Evolutionary conservation across 2,888 invertebrate genomes (phyloP), one percentile per base, ranked within the genome.

Genomic region (Lacanobia oleracea): DNA sequence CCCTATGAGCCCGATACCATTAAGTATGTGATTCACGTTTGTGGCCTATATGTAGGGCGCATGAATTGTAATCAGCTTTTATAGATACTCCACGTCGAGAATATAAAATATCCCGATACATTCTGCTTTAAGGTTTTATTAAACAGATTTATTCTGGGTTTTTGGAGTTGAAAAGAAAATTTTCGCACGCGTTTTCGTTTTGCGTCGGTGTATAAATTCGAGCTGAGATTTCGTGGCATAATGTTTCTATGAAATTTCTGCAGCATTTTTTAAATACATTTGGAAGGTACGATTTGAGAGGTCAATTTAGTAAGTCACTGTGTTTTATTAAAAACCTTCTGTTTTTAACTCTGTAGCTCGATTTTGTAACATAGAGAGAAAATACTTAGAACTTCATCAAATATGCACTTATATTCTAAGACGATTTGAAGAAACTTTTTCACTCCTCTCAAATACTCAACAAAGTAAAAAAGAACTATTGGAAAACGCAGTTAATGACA

Each of bases 11-110:
- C 43, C 57, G 40, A 63, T 53, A 7, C 37, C 65, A 73, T 76
- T 84, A 72, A 70, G 67, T 76, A 84, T 84, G 71, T 73, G 68
- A 64, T 60, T 54, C 82, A 73, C 84, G 79, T 73, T 57, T 69
- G 59, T 73, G 76, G 71, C 62, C 82, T 63, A 53, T 69, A 79
- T 74, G 82, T 72, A 73, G 59, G 64, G 75, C 72, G 53, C 64
- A 81, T 81, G 84, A 84, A 79, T 83, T 73, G 76, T 76, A 83
- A 83, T 84, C 84, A 81, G 82, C 73, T 69, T 80, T 81, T 77
- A 77, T 69, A 80, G 71, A 69, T 73, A 73, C 65, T 72, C 59
- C 71, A 73, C 74, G 60, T 59, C 54, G 50, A 21, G 83, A 84
- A 83, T 83, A 82, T 82, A 82, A 83, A 83, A 82, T 79, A 65